Evolutionary conservation across 2,113 vertebrate species (phyloP).

Genomic region (Motacilla alba): DNA sequence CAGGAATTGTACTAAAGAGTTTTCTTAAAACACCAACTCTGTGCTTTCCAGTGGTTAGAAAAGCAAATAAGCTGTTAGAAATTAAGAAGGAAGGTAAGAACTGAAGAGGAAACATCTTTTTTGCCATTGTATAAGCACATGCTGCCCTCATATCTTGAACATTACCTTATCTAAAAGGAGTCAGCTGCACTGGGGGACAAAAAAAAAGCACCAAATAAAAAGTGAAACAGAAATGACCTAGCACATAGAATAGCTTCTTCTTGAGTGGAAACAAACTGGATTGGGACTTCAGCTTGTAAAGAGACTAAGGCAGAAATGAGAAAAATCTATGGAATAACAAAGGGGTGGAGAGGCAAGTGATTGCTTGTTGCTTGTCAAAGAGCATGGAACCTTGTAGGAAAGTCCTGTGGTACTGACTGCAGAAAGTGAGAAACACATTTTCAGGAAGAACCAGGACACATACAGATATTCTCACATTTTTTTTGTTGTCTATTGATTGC

Average conservation of each 20-base stretch:
- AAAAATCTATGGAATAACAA: neutral
- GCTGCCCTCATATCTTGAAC: neutral
- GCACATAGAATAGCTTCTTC: neutral
- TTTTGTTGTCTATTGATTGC: neutral
- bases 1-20: neutral
- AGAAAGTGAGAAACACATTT: neutral
- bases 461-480: neutral
- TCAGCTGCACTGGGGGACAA: neutral
- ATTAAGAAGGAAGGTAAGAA: neutral
- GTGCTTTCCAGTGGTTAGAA: neutral
- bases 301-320: neutral
- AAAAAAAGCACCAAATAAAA: neutral
- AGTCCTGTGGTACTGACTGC: neutral
- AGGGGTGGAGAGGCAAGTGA: neutral
- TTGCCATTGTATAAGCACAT: neutral
- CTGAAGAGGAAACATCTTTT: neutral
- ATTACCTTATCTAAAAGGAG: neutral
- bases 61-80: neutral
- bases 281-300: neutral
- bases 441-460: neutral
- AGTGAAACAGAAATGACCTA: neutral
- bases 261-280: neutral
- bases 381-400: neutral
- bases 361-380: neutral
- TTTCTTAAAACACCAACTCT: neutral